Base-by-base conservation (phyloP, 1,140 invertebrate species). In the Spodoptera frugiperda region DNA sequence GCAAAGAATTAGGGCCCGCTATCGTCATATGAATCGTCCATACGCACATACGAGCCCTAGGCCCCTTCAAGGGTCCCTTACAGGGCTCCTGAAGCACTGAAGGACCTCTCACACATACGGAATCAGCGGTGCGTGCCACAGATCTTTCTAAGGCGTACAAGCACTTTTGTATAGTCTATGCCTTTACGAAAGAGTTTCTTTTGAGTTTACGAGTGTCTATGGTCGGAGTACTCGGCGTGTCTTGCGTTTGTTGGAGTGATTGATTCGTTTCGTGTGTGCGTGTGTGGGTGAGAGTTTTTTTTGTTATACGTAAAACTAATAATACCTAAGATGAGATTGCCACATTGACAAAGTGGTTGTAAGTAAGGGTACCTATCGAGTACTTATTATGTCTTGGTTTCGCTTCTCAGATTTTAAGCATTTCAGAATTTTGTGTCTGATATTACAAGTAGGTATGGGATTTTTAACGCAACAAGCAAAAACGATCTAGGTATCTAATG, bases 61-160 rank as follows among this genome's bases (percentile, higher is more conserved):
- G 48, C 48, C 48, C n/a, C 48, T 51, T 9, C 9, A 39, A 39
- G 33, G 33, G 33, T 9, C 33, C 33, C 33, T 39, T 25, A 39
- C n/a, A 21, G 44, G 44, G 39, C 44, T 48, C 19, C 48, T 65
- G 46, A 46, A 48, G 61, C 21, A 44, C 61, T 65, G 2, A 48
- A 65, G 44, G 21, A 17, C 17, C 61, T 46, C 39, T 63, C 11
- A 46, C 9, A 11, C 61, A 48, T 44, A 65, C 61, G 14, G 61
- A 19, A 65, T 25, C 61, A 48, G 11, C 44, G 61, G 61, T 65
- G 61, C 61, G 61, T 65, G 61, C 44, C 44, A 65, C 61, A 65
- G 59, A 63, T 65, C 61, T 65, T 48, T 65, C 44, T 65, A 21
- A 65, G 61, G 39, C 61, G 33, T 8, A 49, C 11, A 14, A 15